A percentile compares a stretch with the other conserved stretches of the same genome.
Conservation (phyloP, 2,888 invertebrate genomes). For the Archips crataeganus region DNA sequence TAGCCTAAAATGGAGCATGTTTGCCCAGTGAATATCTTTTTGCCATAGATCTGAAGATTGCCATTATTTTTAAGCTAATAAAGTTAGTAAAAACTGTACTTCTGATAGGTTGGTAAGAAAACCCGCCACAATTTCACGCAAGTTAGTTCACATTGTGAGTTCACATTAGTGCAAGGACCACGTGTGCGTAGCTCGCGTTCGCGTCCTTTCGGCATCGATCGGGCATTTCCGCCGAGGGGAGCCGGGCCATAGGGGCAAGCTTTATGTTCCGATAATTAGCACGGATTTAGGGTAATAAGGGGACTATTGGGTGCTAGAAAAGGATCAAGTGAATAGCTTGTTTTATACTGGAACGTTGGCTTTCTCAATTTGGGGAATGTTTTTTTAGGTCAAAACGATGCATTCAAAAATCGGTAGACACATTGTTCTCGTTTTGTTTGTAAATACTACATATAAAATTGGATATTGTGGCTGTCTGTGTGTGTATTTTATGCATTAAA, state of each 20-base stretch:
- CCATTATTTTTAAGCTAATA: too few species aligned
- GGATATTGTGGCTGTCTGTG: too few species aligned
- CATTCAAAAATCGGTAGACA: neutral
- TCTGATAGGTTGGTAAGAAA: too few species aligned
- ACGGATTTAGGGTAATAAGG: conserved; percentile 19
- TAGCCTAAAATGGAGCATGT: too few species aligned
- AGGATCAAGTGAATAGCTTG: neutral
- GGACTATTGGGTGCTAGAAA: conserved; percentile 2
- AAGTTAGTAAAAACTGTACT: too few species aligned
- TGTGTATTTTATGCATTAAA: too few species aligned
- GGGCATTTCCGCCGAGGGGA: conserved; percentile 40
- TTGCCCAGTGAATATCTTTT: too few species aligned
- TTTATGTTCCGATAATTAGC: conserved; percentile 29
- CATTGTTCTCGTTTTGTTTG: too few species aligned
- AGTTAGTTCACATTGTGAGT: neutral
- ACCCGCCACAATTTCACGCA: too few species aligned
- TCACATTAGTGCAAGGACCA: neutral
- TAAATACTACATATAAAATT: too few species aligned
- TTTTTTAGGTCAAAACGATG: neutral
- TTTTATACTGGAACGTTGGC: neutral
- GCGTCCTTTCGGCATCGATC: conserved; percentile 46
- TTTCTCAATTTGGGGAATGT: neutral
- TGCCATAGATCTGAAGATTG: too few species aligned
- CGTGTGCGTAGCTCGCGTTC: conserved; percentile 17
- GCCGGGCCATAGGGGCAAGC: conserved; percentile 12